A percentile compares a stretch with the other conserved stretches of the same genome.
Evolutionary conservation across 1,140 invertebrate genomes (phyloP).

Genomic region (Bombus sylvicola): DNA sequence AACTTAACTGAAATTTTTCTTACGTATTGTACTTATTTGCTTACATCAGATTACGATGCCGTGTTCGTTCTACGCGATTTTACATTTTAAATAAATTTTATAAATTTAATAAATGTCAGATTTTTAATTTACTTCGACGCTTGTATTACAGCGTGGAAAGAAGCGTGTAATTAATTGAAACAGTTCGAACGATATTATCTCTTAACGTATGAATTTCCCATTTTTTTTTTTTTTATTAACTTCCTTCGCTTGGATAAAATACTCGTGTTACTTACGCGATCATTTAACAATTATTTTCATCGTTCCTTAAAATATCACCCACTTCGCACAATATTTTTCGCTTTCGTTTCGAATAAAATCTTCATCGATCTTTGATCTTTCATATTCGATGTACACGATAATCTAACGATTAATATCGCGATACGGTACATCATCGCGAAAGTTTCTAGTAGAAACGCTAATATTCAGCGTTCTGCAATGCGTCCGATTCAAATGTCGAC

Average conservation of each 20-base stretch:
- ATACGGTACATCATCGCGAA: background rate
- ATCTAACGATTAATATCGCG: background rate
- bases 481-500: slow-evolving; percentile 37
- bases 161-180: background rate
- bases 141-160: background rate
- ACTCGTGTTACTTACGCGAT: background rate
- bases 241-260: too few species aligned
- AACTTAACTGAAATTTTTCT: background rate
- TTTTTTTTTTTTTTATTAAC: too few species aligned
- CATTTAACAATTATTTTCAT: background rate
- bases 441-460: slow-evolving; percentile 14
- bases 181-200: too few species aligned
- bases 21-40: background rate
- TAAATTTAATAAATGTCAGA: too few species aligned
- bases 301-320: background rate
- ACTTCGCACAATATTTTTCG: background rate
- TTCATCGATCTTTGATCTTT: background rate
- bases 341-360: background rate
- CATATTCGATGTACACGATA: background rate
- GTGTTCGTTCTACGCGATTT: too few species aligned
- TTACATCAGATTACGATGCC: background rate
- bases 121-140: background rate
- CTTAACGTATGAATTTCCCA: too few species aligned
- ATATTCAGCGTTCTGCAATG: slow-evolving; percentile 46
- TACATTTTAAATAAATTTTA: too few species aligned